Conservation (phyloP, 2,113 vertebrate species). For the western clawed frog (Xenopus tropicalis) region DNA sequence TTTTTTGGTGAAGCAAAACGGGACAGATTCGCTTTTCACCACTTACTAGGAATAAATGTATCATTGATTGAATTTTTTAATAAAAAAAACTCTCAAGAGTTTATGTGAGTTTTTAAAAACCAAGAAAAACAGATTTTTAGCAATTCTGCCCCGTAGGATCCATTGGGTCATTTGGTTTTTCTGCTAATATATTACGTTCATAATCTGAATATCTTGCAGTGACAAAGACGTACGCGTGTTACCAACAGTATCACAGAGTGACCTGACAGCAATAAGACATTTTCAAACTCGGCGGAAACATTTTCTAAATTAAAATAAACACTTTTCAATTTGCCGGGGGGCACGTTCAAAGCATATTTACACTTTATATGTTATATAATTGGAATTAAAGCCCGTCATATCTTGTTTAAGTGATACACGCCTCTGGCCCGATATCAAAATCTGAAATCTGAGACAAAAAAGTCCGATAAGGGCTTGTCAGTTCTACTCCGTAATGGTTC, state of each 20-base stretch:
- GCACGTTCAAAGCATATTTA: conserved; percentile 19
- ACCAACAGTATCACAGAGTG: neutral
- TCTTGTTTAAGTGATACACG: conserved; percentile 5
- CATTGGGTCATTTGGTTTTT: too few relatives aligned
- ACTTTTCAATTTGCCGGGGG: conserved; percentile 27
- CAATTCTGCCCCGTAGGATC: too few relatives aligned
- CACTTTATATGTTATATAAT: conserved; percentile 10
- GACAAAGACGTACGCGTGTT: conserved; percentile 17
- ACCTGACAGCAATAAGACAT: conserved; percentile 13
- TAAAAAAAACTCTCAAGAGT: too few relatives aligned
- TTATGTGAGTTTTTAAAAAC: too few relatives aligned
- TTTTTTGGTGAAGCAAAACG: too few relatives aligned
- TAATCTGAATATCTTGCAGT: neutral
- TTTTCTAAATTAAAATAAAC: conserved; percentile 38
- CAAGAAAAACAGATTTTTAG: too few relatives aligned
- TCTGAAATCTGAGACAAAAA: neutral
- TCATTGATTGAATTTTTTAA: too few relatives aligned
- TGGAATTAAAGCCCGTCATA: conserved; percentile 17
- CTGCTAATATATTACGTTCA: neutral
- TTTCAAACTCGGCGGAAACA: conserved; percentile 32
- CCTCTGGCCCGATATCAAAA: conserved; percentile 7
- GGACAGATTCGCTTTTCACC: too few relatives aligned
- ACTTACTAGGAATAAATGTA: too few relatives aligned
- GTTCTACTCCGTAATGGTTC: too few relatives aligned
- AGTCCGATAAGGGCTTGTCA: too few relatives aligned